Evolutionary conservation across 2,888 invertebrate genomes (phyloP).

Genomic region (Alviniconcha strummeri): DNA sequence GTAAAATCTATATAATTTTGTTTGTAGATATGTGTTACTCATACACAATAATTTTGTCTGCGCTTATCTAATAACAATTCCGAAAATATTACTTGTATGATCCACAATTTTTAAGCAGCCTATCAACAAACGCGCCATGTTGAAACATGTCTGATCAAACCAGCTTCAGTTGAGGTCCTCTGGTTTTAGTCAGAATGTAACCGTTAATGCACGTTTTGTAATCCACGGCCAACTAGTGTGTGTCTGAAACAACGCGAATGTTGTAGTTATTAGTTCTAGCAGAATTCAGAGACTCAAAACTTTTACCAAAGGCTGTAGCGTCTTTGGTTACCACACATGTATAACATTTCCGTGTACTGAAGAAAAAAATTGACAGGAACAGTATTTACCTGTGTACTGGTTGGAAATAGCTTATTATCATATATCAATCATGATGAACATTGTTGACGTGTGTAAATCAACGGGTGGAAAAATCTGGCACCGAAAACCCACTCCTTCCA

Average conservation of each 20-base stretch:
- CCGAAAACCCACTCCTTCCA: conserved; percentile 64
- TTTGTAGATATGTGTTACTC: no score
- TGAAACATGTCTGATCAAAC: conserved; percentile 47
- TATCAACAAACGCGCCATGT: conserved; percentile 50
- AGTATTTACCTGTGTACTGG: no score
- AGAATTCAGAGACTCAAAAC: not conserved
- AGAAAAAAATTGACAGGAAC: no score
- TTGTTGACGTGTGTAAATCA: conserved; percentile 66
- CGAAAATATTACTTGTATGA: not conserved
- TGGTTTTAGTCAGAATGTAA: no score
- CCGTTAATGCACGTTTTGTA: no score
- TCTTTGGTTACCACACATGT: conserved; percentile 1
- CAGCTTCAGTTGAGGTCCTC: not conserved
- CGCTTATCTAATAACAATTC: no score
- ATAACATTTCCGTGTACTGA: no score
- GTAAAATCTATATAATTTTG: no score
- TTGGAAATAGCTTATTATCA: not conserved
- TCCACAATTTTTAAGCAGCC: conserved; percentile 18
- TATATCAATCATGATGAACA: conserved; percentile 45
- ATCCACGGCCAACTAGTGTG: no score
- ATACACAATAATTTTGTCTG: no score
- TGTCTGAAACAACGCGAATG: no score
- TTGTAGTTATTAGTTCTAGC: no score
- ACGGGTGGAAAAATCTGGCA: conserved; percentile 70
- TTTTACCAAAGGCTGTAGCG: not conserved